Base-by-base conservation (phyloP, 2,888 invertebrate genomes). In the Papilio protenor region DNA sequence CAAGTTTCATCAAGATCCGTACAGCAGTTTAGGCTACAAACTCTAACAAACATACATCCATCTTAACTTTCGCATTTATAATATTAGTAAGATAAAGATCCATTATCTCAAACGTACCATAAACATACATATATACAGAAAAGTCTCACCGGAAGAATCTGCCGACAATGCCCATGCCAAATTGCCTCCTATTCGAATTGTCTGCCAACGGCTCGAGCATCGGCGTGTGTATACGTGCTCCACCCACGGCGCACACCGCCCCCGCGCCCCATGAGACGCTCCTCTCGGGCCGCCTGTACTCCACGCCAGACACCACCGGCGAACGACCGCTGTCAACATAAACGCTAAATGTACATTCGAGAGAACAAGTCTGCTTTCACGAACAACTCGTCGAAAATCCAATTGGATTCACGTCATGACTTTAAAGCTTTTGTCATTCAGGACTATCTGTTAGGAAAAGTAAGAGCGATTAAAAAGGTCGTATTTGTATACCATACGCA, bases 201-300 rank as follows among this genome's bases (percentile, higher is more conserved):
- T 98, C 98, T 80, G 98, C 96, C 21, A 98, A 96, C n/a, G 97
- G 97, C 87, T 98, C 98, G 78, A 99, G 95, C 84, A 98, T 95
- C 75, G 96, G 96, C 18, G 97, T 96, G 81, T 96, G 96, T 83
- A 98, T 97, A 81, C 98, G 95, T 27, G 96, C 96, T 12, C 97
- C 97, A 80, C 92, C 93, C 78, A 93, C 91, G 61, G 92, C 93
- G 92, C 90, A 92, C 73, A 91, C 93, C 81, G 91, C 92, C 82
- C 87, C 94, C 84, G 45, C 91, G 61, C 92, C 93, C 92, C 90
- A 93, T 70, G 91, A 94, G 81, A 91, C 92, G 82, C 87, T 94
- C 84, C 91, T 87, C 87, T 95, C 95, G 2, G 95, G 95, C 81
- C 93, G 87, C 74, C 94, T 86, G 82, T 94, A 92, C 91, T 94